Evolutionary conservation across 2,797 vertebrate species (phyloP).

Genomic region (Silurus lanzhouensis): DNA sequence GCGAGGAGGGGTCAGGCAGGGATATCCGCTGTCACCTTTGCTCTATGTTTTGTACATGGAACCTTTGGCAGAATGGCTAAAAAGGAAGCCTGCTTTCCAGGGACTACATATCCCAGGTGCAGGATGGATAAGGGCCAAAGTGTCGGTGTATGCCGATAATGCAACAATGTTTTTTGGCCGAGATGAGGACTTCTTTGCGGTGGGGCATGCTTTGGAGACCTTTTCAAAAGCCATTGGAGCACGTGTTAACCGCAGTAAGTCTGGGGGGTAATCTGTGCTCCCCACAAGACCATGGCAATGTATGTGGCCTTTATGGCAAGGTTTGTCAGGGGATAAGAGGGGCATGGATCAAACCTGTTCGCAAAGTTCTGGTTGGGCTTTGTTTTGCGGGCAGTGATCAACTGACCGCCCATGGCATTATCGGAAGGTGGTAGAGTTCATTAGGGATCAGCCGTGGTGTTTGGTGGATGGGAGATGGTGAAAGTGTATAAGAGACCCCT

Average conservation of each 20-base stretch:
- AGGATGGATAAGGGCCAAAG: neutral
- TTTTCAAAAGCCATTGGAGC: neutral
- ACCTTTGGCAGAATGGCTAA: neutral
- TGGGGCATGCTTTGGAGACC: rapidly evolving
- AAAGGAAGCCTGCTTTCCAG: rapidly evolving
- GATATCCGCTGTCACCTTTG: constrained; percentile 19
- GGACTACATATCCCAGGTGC: neutral
- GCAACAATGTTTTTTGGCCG: neutral
- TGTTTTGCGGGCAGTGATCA: neutral
- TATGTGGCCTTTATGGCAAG: neutral
- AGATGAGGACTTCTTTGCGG: rapidly evolving
- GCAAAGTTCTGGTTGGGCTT: neutral
- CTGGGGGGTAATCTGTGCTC: neutral
- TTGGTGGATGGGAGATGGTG: neutral
- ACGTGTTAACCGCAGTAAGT: neutral
- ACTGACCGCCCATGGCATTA: neutral
- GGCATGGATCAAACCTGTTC: neutral
- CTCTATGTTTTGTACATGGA: constrained; percentile 21
- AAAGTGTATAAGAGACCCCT: neutral
- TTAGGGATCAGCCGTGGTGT: neutral
- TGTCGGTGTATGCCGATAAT: neutral
- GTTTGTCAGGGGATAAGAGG: neutral
- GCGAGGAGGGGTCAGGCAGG: constrained; percentile 26
- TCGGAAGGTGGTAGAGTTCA: neutral
- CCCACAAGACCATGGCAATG: neutral